phyloP scores from a whole-genome alignment of 1,140 invertebrate species.

The Aphelenchoides avenae region DNA sequence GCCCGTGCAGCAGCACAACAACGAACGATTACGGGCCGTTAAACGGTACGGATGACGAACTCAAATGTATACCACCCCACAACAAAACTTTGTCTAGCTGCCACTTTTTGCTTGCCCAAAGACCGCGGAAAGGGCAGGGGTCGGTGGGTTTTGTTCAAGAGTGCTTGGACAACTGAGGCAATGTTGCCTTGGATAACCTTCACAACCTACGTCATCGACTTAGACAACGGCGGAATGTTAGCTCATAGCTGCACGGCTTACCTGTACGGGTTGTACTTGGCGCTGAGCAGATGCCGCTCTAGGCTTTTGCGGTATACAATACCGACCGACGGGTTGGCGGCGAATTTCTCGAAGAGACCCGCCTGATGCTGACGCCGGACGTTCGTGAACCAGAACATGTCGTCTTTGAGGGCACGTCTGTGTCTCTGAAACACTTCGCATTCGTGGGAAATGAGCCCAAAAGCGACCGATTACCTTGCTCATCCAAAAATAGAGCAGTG shows the following conservation, averaged over 20 bases:
- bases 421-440: constrained; percentile 50
- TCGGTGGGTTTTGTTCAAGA: too few species aligned
- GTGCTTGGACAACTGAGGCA: too few species aligned
- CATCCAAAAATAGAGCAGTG: constrained; percentile 59
- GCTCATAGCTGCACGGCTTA: constrained; percentile 1
- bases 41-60: too few species aligned
- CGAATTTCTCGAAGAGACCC: constrained; percentile 51
- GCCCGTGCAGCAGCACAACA: too few species aligned
- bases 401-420: constrained; percentile 55
- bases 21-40: too few species aligned
- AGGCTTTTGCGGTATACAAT: constrained; percentile 54
- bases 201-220: neutral
- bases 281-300: constrained; percentile 47
- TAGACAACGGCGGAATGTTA: constrained; percentile 4
- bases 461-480: constrained; percentile 40
- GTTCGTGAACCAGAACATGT: constrained; percentile 59
- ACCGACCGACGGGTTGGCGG: constrained; percentile 53
- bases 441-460: constrained; percentile 12
- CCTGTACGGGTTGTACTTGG: constrained; percentile 50
- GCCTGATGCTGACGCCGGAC: constrained; percentile 40
- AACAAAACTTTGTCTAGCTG: neutral
- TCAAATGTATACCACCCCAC: neutral
- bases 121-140: too few species aligned
- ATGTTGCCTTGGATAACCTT: neutral
- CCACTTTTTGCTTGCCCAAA: too few species aligned